These are phyloP conservation scores for Xanthorhoe designata DNA, from an alignment of 2,888 invertebrate species.

Conservation along the genomic window DNA sequence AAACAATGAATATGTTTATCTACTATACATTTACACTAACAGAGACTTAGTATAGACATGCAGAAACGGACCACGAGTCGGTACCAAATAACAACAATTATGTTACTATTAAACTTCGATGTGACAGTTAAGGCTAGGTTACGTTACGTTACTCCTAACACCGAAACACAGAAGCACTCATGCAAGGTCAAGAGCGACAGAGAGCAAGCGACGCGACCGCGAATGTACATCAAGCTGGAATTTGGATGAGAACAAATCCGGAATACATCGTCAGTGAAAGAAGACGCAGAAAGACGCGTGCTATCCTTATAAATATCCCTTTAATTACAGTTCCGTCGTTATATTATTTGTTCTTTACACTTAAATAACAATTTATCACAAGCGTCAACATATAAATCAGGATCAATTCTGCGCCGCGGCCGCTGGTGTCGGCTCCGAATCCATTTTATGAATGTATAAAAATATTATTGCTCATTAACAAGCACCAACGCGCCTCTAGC, in stretches of 20 bases:
- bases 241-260: slow-evolving; percentile 83
- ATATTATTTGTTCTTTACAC: slow-evolving; percentile 82
- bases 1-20: slow-evolving; percentile 60
- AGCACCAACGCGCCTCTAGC: slow-evolving; percentile 85
- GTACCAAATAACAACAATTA: slow-evolving; percentile 57
- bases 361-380: slow-evolving; percentile 86
- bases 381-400: slow-evolving; percentile 81
- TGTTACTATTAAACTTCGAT: slow-evolving; percentile 71
- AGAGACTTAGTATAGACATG: slow-evolving; percentile 76
- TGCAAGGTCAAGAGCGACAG: slow-evolving; percentile 81
- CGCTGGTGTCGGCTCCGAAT: slow-evolving; percentile 62
- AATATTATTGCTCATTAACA: slow-evolving; percentile 85
- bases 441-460: slow-evolving; percentile 83
- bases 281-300: slow-evolving; percentile 75
- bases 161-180: slow-evolving; percentile 80
- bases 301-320: slow-evolving; percentile 71
- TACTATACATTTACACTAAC: slow-evolving; percentile 76
- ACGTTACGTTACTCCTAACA: slow-evolving; percentile 74
- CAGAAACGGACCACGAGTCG: slow-evolving; percentile 67
- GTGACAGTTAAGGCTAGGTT: slow-evolving; percentile 83
- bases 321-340: slow-evolving; percentile 74
- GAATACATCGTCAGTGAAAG: slow-evolving; percentile 81
- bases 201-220: slow-evolving; percentile 38
- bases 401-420: slow-evolving; percentile 34
- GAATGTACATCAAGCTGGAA: slow-evolving; percentile 63